Conservation (phyloP, 2,113 vertebrate genomes). For the Craseonycteris thonglongyai region DNA sequence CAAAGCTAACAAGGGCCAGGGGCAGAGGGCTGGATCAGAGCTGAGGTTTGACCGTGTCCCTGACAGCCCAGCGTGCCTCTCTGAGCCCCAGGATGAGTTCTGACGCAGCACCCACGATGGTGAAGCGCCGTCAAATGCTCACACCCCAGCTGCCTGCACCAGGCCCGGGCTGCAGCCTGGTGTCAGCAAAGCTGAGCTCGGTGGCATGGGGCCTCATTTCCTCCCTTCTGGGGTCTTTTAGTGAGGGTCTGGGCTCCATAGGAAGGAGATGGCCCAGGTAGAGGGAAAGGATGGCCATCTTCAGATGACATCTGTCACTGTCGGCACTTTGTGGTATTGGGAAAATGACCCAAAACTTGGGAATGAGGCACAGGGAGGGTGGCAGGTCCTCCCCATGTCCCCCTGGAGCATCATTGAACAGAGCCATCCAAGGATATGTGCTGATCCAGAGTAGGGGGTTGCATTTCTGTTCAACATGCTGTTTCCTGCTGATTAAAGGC, state of each 20-base stretch:
- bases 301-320: neutral
- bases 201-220: neutral
- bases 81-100: neutral
- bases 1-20: neutral
- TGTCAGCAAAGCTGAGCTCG: neutral
- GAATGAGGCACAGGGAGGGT: neutral
- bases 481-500: neutral
- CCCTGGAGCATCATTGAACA: rapidly evolving
- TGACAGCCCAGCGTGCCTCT: too few relatives aligned
- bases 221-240: neutral
- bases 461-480: neutral
- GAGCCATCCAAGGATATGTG: neutral
- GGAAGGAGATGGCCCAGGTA: neutral
- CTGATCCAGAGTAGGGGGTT: too few relatives aligned
- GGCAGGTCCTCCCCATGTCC: neutral
- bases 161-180: too few relatives aligned
- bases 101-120: rapidly evolving
- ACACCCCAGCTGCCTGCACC: too few relatives aligned
- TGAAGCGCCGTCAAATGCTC: too few relatives aligned
- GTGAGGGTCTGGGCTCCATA: neutral
- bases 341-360: too few relatives aligned
- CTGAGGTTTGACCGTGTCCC: neutral
- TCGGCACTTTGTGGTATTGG: neutral
- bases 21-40: neutral
- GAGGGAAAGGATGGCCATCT: neutral